Evolutionary conservation across 2,888 invertebrate genomes (phyloP).

Genomic region (Dasypolia templi): DNA sequence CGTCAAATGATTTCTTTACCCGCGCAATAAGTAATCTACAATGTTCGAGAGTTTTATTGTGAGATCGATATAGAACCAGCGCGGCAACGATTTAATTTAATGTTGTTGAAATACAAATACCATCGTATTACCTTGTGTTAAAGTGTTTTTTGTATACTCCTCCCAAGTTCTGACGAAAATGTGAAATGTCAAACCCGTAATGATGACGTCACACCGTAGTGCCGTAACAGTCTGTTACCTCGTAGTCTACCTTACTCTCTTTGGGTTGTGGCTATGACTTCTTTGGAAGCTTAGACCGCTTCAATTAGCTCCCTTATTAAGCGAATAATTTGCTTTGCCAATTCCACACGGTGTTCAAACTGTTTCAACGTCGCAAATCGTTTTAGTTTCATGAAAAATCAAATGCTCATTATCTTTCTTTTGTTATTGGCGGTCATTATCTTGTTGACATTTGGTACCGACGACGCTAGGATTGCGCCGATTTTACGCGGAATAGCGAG

Average conservation of each 20-base stretch:
- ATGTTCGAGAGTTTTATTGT: slow-evolving; percentile 57
- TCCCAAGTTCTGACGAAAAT: slow-evolving; percentile 52
- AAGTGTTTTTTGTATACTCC: slow-evolving; percentile 27
- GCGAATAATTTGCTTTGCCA: slow-evolving; percentile 38
- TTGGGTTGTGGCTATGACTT: slow-evolving; percentile 55
- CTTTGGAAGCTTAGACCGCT: slow-evolving; percentile 48
- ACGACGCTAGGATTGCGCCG: slow-evolving; percentile 49
- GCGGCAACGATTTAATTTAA: slow-evolving; percentile 25
- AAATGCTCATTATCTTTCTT: slow-evolving; percentile 61
- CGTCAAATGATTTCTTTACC: slow-evolving; percentile 75
- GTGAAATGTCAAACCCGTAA: slow-evolving; percentile 51
- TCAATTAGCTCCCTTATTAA: slow-evolving; percentile 52
- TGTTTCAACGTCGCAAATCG: slow-evolving; percentile 39
- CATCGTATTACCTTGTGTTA: slow-evolving; percentile 32
- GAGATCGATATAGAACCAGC: slow-evolving; percentile 30
- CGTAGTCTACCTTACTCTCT: slow-evolving; percentile 47
- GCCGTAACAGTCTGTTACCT: slow-evolving; percentile 63
- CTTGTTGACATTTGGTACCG: slow-evolving; percentile 63
- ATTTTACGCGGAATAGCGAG: slow-evolving; percentile 59
- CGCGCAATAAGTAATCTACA: slow-evolving; percentile 64
- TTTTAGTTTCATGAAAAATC: slow-evolving; percentile 46
- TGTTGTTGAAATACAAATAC: slow-evolving; percentile 19
- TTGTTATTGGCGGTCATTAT: slow-evolving; percentile 64
- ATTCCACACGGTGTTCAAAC: slow-evolving; percentile 23
- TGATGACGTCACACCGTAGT: slow-evolving; percentile 57